phyloP scores from a whole-genome alignment of 2,888 invertebrate genomes.

The Lottia gigantea region DNA sequence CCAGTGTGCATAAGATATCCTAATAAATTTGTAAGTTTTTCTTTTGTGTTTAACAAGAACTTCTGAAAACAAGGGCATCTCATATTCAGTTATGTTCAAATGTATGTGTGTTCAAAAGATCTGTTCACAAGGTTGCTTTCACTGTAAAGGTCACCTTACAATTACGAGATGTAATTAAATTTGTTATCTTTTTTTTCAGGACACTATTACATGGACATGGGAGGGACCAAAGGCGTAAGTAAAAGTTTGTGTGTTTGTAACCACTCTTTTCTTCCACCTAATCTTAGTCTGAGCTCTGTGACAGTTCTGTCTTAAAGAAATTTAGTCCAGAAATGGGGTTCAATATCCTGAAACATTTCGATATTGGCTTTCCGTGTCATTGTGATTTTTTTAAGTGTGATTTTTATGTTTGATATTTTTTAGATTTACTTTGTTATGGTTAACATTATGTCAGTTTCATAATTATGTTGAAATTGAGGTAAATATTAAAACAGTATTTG shows the following conservation, averaged over 20 bases:
- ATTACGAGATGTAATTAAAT: no score
- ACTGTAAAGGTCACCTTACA: no score
- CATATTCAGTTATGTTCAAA: neutral
- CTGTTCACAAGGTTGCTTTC: neutral
- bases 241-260: slow-evolving; percentile 18
- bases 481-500: slow-evolving; percentile 21
- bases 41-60: no score
- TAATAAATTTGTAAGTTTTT: slow-evolving; percentile 79
- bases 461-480: slow-evolving; percentile 79
- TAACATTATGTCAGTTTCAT: slow-evolving; percentile 87
- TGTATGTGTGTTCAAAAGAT: neutral
- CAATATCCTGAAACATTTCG: no score
- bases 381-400: slow-evolving; percentile 14
- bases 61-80: no score
- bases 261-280: no score
- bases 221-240: slow-evolving; percentile 90
- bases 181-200: slow-evolving; percentile 47
- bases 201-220: slow-evolving; percentile 70
- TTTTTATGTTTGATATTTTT: slow-evolving; percentile 17
- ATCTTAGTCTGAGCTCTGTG: no score
- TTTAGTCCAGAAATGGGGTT: no score
- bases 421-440: slow-evolving; percentile 80
- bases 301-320: no score
- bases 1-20: slow-evolving; percentile 92
- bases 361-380: no score